Percentiles rank a stretch among this genome's conserved stretches.
phyloP scores from a whole-genome alignment of 2,113 vertebrate species.

The Tragelaphus imberbis region DNA sequence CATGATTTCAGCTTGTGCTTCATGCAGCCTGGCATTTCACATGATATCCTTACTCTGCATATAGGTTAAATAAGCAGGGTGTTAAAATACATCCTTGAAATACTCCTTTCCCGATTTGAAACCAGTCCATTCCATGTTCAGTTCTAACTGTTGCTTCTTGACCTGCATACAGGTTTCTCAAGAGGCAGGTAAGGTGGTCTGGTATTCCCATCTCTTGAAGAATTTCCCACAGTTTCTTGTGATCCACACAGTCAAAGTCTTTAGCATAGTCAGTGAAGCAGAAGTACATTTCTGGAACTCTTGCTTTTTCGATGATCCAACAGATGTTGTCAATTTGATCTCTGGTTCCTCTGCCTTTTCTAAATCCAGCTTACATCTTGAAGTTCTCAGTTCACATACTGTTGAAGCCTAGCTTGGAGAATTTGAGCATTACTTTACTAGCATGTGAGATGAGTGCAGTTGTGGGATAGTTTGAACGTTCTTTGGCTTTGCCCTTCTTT shows the following conservation, averaged over 20 bases:
- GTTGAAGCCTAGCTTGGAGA: neutral
- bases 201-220: neutral
- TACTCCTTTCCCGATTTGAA: neutral
- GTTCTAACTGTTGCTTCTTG: neutral
- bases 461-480: neutral
- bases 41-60: neutral
- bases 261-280: neutral
- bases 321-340: neutral
- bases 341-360: neutral
- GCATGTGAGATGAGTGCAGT: neutral
- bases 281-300: neutral
- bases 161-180: neutral
- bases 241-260: neutral
- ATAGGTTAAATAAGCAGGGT: neutral
- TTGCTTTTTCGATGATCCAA: neutral
- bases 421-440: neutral
- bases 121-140: neutral
- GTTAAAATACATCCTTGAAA: neutral
- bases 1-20: neutral
- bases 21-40: neutral
- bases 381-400: neutral
- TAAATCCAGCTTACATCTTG: neutral
- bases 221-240: neutral
- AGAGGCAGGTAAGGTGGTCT: neutral
- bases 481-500: neutral